These are phyloP conservation scores for Phyllotreta striolata DNA, from an alignment of 2,888 invertebrate genomes.

Conservation along the genomic window DNA sequence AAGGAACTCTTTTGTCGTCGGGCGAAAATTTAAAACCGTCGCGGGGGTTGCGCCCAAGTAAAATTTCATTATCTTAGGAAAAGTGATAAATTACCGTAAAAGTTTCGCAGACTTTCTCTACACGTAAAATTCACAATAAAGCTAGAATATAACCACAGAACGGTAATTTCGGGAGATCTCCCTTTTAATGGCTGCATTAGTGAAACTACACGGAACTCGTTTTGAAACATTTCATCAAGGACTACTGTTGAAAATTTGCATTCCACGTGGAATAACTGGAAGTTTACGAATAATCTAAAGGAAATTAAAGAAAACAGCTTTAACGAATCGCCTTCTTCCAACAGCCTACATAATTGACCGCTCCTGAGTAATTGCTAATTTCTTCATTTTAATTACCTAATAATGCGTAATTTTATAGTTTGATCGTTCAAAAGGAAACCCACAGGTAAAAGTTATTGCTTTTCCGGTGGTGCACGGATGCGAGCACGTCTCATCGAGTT, in stretches of 20 bases:
- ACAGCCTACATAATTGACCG: background rate
- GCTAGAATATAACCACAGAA: slow-evolving; percentile 24
- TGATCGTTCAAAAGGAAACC: background rate
- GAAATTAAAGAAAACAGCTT: slow-evolving; percentile 13
- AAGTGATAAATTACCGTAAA: slow-evolving; percentile 28
- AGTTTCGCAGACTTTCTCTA: slow-evolving; percentile 19
- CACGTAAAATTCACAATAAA: slow-evolving; percentile 27
- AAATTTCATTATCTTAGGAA: slow-evolving; percentile 28
- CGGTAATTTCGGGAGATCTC: slow-evolving; percentile 24
- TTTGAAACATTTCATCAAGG: slow-evolving; percentile 30
- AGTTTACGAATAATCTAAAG: slow-evolving; percentile 18
- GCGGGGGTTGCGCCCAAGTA: slow-evolving; percentile 20
- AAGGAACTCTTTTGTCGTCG: slow-evolving; percentile 22
- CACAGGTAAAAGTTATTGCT: background rate
- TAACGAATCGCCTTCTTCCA: background rate
- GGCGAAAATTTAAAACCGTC: slow-evolving; percentile 15
- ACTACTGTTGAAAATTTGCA: slow-evolving; percentile 25
- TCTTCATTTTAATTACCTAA: no score
- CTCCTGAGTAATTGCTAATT: no score
- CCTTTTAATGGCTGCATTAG: slow-evolving; percentile 27
- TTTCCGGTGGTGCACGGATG: slow-evolving; percentile 1
- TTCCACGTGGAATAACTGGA: slow-evolving; percentile 22
- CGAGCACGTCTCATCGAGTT: slow-evolving; percentile 12
- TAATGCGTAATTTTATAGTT: no score
- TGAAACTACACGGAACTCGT: slow-evolving; percentile 29